phyloP scores from a whole-genome alignment of 2,888 invertebrate species.

The Chymomyza fuscimana region DNA sequence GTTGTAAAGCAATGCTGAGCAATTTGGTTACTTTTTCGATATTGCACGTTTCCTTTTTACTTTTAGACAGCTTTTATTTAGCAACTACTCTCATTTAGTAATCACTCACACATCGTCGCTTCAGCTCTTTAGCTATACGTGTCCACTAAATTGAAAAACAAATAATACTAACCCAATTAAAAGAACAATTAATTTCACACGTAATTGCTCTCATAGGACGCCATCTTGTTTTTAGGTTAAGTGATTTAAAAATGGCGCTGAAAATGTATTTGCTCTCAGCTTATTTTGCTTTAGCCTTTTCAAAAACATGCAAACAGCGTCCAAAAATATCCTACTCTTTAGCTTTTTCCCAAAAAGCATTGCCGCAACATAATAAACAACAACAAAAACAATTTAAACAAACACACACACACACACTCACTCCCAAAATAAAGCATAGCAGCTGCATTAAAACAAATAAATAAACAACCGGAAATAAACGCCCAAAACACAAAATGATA shows the following conservation, averaged over 20 bases:
- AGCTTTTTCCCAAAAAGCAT: neutral
- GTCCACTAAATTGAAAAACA: no score
- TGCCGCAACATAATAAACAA: constrained; percentile 5
- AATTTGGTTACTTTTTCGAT: no score
- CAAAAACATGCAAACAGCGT: neutral
- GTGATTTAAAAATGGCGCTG: neutral
- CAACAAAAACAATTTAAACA: constrained; percentile 4
- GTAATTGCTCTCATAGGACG: no score
- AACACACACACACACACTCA: constrained; percentile 13
- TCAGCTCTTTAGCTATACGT: no score
- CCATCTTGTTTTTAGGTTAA: neutral
- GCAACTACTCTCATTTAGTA: no score
- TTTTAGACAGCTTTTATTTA: no score
- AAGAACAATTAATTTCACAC: no score
- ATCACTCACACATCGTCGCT: no score
- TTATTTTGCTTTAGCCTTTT: neutral
- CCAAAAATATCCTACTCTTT: neutral
- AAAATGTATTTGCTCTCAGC: neutral
- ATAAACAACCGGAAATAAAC: constrained; percentile 35
- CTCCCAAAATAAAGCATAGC: constrained; percentile 16
- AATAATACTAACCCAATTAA: no score
- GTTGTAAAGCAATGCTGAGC: no score
- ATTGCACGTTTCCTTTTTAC: no score
- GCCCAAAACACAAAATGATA: constrained; percentile 29
- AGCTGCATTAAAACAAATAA: constrained; percentile 39